phyloP scores from a whole-genome alignment of 1,140 invertebrate genomes.

The Tenebrio molitor region DNA sequence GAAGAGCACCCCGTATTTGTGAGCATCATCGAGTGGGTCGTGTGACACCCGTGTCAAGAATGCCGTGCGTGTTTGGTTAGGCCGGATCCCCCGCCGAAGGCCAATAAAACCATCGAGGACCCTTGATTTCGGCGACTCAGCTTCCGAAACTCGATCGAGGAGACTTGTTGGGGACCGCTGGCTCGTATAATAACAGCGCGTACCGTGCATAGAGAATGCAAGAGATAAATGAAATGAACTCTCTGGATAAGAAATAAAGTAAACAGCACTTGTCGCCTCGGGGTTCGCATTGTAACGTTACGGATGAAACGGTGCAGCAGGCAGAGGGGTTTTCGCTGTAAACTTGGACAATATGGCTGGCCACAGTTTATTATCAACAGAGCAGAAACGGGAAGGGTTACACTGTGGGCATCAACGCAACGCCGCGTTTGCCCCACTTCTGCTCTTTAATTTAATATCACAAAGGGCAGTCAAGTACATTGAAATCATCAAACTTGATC shows the following conservation, averaged over 20 bases:
- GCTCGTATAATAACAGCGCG: constrained; percentile 44
- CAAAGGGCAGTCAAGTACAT: constrained; percentile 2
- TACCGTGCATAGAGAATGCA: constrained; percentile 52
- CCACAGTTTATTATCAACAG: constrained; percentile 37
- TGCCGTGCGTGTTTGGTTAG: constrained; percentile 10
- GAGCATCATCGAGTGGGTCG: background rate
- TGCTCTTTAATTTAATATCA: constrained; percentile 13
- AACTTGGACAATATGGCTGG: constrained; percentile 54
- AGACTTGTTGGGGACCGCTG: constrained; percentile 39
- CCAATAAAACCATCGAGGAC: constrained; percentile 9
- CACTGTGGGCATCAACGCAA: background rate
- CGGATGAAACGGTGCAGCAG: constrained; percentile 48
- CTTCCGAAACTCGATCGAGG: background rate
- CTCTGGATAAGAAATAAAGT: constrained; percentile 60
- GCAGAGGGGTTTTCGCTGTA: constrained; percentile 34
- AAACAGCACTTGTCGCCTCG: constrained; percentile 59
- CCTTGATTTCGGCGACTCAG: background rate
- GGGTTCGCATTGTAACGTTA: constrained; percentile 57
- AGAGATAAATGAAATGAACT: constrained; percentile 60
- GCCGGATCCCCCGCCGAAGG: constrained; percentile 2
- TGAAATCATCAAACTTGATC: constrained; percentile 17
- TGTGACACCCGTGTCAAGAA: constrained; percentile 27
- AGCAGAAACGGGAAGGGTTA: constrained; percentile 32
- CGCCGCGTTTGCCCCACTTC: background rate
- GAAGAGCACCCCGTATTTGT: constrained; percentile 3